Base-by-base conservation (phyloP, 2,888 invertebrate species). In the Leucoma salicis region DNA sequence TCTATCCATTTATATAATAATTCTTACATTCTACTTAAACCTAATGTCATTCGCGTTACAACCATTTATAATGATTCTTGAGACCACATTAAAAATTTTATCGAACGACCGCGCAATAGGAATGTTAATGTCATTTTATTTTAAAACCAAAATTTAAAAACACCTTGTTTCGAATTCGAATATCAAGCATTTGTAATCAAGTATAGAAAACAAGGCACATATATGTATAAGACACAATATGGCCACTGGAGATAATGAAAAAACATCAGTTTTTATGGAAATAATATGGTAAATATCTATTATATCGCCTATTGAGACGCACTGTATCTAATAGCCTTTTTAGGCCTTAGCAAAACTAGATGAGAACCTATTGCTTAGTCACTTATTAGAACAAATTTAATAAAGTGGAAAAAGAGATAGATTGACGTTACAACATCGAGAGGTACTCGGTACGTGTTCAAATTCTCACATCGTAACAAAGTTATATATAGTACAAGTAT, bases 121-220 rank as follows among this genome's bases (percentile, higher is more conserved):
- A 84, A 82, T 84, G 84, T 78, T 52, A 74, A 76, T 77, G 78
- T 76, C 68, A 74, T 77, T 78, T 74, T 63, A 45, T 53, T 37
- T 42, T 35, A 39, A 29, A 34, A 44, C 33, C 43, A 44, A 57
- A 50, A 31, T 31, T 21, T 21, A 4, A 16, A 21, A 21, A 21
- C 8, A 21, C 16, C 16, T 16, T 21, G 6, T 21, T 21, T 21
- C 6, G 8, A 21, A 8, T 6, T 2, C 6, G 3, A 5, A 21
- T 3, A 3, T 21, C 8, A 8, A 4, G 1, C 6, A 21, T 21
- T 21, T 21, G 1, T 21, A 21, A 21, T 21, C 5, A 21, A 2
- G 8, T 3, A 16, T 16, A 16, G 3, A 16, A n/a, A n/a, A n/a
- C n/a, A n/a, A n/a, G n/a, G n/a, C n/a, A n/a, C n/a, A n/a, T n/a